Conservation (phyloP, 1,140 invertebrate genomes). For the Mya arenaria region DNA sequence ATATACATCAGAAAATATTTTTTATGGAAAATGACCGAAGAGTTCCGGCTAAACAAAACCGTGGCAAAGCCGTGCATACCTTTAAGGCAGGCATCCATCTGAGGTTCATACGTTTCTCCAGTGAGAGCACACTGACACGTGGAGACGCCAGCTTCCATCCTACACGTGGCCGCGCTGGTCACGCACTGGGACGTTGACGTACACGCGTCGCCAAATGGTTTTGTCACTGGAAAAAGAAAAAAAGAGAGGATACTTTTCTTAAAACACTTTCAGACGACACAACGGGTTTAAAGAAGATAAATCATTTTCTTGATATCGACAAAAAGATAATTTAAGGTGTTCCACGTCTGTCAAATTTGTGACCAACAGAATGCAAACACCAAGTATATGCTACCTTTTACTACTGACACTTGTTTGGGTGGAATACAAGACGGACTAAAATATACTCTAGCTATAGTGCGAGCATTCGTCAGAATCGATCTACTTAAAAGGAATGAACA, state of each 20-base stretch:
- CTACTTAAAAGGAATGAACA: too few relatives aligned
- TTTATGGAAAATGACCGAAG: too few relatives aligned
- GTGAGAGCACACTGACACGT: slow-evolving; percentile 34
- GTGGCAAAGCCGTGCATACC: neutral
- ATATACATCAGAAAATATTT: too few relatives aligned
- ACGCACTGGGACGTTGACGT: slow-evolving; percentile 19
- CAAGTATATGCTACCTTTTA: neutral
- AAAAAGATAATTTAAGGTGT: neutral
- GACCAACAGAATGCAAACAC: neutral
- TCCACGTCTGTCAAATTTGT: neutral
- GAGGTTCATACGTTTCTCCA: slow-evolving; percentile 26
- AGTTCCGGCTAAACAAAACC: too few relatives aligned
- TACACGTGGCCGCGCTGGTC: slow-evolving; percentile 2
- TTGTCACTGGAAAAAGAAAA: neutral
- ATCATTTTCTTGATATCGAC: neutral
- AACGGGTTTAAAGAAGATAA: neutral
- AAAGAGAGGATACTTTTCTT: neutral
- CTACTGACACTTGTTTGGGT: neutral
- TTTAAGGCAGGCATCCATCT: slow-evolving; percentile 30
- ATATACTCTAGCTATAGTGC: too few relatives aligned
- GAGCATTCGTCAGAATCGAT: too few relatives aligned
- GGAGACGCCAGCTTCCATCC: slow-evolving; percentile 9
- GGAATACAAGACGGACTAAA: too few relatives aligned
- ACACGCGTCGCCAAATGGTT: slow-evolving; percentile 4
- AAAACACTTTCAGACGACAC: neutral